Base-by-base conservation (phyloP, 2,113 vertebrate species). In the Bungarus multicinctus region DNA sequence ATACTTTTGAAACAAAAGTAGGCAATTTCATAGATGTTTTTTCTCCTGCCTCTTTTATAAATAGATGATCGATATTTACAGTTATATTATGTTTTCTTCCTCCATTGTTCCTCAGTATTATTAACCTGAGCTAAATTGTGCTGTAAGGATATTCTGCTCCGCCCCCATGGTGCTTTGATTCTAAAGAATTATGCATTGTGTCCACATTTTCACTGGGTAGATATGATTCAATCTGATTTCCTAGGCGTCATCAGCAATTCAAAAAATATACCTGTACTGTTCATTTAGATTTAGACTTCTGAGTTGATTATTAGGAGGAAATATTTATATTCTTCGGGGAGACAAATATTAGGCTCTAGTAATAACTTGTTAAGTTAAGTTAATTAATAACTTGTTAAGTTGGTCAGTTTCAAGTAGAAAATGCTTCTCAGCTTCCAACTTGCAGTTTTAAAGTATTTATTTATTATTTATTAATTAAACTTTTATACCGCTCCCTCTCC, bases 391-490 rank as follows among this genome's bases (percentile, higher is more conserved):
- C 64, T 85, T 57, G 53, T 30, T 43, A 57, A 25, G 23, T 81
- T 55, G 85, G 43, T 88, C 58, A 10, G 1, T 94, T 93, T 90
- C 88, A 87, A 91, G 88, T 25, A 60, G 50, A 16, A 45, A 85
- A 1, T 93, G 90, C 94, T 91, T 6, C 88, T 91, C 64, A 55
- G 55, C 91, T 96, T 94, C 93, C 85, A 95, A 93, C 10, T 87
- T 25, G 3, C 22, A 53, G 34, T 53, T 88, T 30, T 25, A 1
- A n/a, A 74, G 22, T n/a, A n/a, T n/a, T n/a, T n/a, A n/a, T n/a
- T n/a, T n/a, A n/a, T n/a, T n/a, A n/a, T n/a, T n/a, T n/a, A n/a
- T n/a, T n/a, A n/a, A n/a, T n/a, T n/a, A n/a, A n/a, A n/a, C n/a
- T n/a, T n/a, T n/a, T n/a, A n/a, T n/a, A n/a, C n/a, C n/a, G n/a